Conservation (phyloP, 2,888 invertebrate species). For the Masnerella sp. region DNA sequence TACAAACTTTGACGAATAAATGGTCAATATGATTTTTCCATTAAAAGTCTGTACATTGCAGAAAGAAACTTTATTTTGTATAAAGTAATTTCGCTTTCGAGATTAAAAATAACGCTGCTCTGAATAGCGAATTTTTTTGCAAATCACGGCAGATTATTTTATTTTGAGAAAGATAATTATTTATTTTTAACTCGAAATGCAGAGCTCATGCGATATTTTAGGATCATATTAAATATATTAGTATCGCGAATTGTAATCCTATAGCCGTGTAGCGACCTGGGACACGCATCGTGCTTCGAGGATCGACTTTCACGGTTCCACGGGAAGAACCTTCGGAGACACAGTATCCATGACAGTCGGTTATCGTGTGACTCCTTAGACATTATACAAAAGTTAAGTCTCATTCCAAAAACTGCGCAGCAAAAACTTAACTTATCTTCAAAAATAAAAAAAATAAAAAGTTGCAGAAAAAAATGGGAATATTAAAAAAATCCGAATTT, state of each 20-base stretch:
- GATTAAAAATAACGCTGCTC: too few relatives aligned
- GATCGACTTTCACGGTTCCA: slow-evolving; percentile 66
- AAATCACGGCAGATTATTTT: too few relatives aligned
- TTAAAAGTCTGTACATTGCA: too few relatives aligned
- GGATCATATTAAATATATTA: slow-evolving; percentile 68
- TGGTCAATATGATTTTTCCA: too few relatives aligned
- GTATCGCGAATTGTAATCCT: slow-evolving; percentile 71
- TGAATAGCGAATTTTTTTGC: too few relatives aligned
- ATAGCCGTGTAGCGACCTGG: slow-evolving; percentile 67
- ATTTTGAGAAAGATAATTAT: slow-evolving; percentile 18
- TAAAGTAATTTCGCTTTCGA: too few relatives aligned
- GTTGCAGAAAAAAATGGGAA: too few relatives aligned
- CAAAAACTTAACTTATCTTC: too few relatives aligned
- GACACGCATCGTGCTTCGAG: slow-evolving; percentile 63
- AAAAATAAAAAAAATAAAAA: too few relatives aligned
- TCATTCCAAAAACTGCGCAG: slow-evolving; percentile 20
- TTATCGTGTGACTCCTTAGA: slow-evolving; percentile 49
- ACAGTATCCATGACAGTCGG: slow-evolving; percentile 57
- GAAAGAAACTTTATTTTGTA: too few relatives aligned
- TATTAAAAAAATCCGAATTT: too few relatives aligned
- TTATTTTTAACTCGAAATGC: slow-evolving; percentile 36
- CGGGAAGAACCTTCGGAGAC: slow-evolving; percentile 57
- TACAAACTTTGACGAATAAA: too few relatives aligned
- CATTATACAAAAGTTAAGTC: slow-evolving; percentile 11
- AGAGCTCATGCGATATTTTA: slow-evolving; percentile 50